These are phyloP conservation scores for Monochamus alternatus DNA, from an alignment of 2,888 invertebrate genomes.

Conservation along the genomic window DNA sequence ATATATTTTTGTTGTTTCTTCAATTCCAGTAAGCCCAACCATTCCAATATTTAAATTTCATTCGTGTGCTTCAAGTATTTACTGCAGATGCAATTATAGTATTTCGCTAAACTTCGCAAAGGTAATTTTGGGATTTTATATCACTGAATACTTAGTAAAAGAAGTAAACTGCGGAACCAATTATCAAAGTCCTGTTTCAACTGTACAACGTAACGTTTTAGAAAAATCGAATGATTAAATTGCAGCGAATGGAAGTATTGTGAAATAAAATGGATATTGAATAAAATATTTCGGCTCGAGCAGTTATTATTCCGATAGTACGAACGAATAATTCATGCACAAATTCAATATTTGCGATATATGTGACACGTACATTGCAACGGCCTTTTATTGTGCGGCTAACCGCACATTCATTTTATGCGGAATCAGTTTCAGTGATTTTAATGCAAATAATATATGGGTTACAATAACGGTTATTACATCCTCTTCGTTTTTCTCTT, in stretches of 20 bases:
- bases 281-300: constrained; percentile 10
- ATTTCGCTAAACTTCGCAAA: constrained; percentile 16
- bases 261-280: neutral
- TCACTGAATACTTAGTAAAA: constrained; percentile 18
- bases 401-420: constrained; percentile 17
- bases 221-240: constrained; percentile 9
- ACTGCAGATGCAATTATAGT: constrained; percentile 34
- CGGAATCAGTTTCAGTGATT: constrained; percentile 10
- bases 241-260: neutral
- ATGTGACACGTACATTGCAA: neutral
- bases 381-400: constrained; percentile 18
- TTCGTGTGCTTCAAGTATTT: constrained; percentile 25
- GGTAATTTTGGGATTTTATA: constrained; percentile 27
- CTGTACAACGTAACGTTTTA: constrained; percentile 10
- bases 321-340: constrained; percentile 14
- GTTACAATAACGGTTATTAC: neutral
- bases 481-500: neutral
- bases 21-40: constrained; percentile 2
- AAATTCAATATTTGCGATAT: constrained; percentile 26
- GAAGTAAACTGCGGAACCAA: constrained; percentile 21
- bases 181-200: constrained; percentile 11
- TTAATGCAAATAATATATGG: neutral
- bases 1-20: constrained; percentile 30
- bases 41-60: constrained; percentile 30
- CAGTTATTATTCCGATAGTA: constrained; percentile 6